Evolutionary conservation across 2,113 vertebrate species (phyloP).

Genomic region (Chunga burmeisteri): DNA sequence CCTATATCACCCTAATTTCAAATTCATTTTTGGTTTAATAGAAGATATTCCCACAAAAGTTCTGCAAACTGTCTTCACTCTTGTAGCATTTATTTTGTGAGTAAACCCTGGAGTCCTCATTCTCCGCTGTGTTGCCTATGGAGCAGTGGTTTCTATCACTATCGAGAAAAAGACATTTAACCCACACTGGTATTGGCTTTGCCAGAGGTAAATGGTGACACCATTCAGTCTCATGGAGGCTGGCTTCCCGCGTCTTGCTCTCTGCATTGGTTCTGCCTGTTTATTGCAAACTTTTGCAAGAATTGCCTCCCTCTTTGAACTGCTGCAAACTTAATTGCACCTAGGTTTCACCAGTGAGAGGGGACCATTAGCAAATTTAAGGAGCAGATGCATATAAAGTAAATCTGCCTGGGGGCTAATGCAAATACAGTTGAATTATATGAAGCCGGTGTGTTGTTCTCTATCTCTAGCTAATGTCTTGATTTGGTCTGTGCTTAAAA

Average conservation of each 20-base stretch:
- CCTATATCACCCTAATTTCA: background rate
- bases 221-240: accelerated
- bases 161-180: background rate
- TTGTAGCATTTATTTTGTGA: background rate
- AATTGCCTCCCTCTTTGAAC: background rate
- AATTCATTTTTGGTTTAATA: background rate
- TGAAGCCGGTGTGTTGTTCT: background rate
- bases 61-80: background rate
- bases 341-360: background rate
- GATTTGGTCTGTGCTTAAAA: background rate
- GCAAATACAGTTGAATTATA: background rate
- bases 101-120: background rate
- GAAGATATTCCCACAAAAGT: background rate
- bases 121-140: background rate
- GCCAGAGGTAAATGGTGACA: accelerated
- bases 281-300: background rate
- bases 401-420: background rate
- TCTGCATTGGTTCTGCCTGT: background rate
- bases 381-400: background rate
- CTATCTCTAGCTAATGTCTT: background rate
- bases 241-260: background rate
- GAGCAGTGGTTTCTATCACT: background rate
- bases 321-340: background rate
- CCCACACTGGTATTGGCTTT: background rate
- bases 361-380: background rate